Evolutionary conservation across 2,113 vertebrate genomes (phyloP).

Genomic region (Ctenodactylus gundi): DNA sequence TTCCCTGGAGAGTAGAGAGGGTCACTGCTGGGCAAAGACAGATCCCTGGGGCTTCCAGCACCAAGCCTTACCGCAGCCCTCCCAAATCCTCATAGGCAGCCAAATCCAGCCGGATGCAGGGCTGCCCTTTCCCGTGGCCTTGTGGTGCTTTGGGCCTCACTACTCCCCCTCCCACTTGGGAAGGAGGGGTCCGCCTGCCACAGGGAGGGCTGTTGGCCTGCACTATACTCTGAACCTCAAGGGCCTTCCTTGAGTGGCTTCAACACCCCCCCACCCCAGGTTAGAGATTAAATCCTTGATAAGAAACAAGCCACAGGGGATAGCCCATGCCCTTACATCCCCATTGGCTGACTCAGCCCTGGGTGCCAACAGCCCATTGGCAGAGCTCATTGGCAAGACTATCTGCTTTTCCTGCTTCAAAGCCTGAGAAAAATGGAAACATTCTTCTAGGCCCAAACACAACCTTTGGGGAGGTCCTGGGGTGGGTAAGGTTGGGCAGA

Average conservation of each 20-base stretch:
- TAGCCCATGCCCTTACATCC: not conserved
- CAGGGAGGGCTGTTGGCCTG: not conserved
- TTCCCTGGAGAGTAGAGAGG: constrained; percentile 86
- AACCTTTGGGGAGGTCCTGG: not conserved
- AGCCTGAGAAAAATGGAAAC: not conserved
- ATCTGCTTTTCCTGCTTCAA: not conserved
- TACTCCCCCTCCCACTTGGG: not conserved
- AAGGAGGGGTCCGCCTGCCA: not conserved
- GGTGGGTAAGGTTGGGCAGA: not conserved
- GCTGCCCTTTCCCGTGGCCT: constrained; percentile 69
- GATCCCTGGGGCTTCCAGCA: not conserved
- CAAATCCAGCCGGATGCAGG: constrained; percentile 22
- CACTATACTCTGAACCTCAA: not conserved
- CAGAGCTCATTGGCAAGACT: not conserved
- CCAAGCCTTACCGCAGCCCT: not conserved
- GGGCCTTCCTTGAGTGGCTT: not conserved
- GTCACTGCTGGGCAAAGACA: not conserved
- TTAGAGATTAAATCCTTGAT: not conserved
- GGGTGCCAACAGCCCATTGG: not conserved
- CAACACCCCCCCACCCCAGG: not conserved
- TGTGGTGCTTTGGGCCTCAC: not conserved
- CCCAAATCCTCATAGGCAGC: not conserved
- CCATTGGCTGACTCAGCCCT: not conserved
- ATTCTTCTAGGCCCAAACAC: not conserved
- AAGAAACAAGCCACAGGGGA: not conserved